phyloP scores from a whole-genome alignment of 2,797 vertebrate genomes.

The Eremophila alpestris region DNA sequence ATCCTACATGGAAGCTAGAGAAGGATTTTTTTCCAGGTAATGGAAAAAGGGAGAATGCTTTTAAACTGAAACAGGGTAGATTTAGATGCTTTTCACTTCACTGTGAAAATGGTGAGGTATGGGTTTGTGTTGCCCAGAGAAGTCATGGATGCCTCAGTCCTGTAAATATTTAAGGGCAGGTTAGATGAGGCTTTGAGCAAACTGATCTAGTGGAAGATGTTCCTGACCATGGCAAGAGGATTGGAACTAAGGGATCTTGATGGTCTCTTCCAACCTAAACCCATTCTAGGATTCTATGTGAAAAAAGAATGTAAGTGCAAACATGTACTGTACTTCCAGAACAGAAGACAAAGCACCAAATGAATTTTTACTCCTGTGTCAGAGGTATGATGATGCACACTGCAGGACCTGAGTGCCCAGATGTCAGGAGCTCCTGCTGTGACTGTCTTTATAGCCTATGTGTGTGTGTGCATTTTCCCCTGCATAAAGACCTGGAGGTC shows the following conservation, averaged over 20 bases:
- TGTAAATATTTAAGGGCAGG: neutral
- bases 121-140: accelerated
- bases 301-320: neutral
- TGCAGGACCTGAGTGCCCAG: neutral
- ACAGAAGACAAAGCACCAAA: neutral
- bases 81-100: neutral
- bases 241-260: neutral
- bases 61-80: neutral
- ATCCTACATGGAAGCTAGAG: neutral
- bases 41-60: neutral
- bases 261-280: neutral
- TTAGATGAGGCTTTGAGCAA: neutral
- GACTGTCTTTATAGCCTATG: neutral
- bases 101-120: neutral
- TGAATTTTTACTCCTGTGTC: neutral
- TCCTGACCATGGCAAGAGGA: neutral
- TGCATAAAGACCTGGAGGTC: neutral
- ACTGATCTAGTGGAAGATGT: neutral
- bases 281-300: neutral
- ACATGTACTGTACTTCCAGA: neutral
- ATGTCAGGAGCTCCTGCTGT: neutral
- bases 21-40: neutral
- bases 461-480: accelerated
- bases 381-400: neutral
- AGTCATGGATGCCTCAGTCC: neutral